Percentiles rank a stretch among this genome's conserved stretches.
Conservation (phyloP, 2,797 vertebrate genomes). For the Sebastes trivittatus region DNA sequence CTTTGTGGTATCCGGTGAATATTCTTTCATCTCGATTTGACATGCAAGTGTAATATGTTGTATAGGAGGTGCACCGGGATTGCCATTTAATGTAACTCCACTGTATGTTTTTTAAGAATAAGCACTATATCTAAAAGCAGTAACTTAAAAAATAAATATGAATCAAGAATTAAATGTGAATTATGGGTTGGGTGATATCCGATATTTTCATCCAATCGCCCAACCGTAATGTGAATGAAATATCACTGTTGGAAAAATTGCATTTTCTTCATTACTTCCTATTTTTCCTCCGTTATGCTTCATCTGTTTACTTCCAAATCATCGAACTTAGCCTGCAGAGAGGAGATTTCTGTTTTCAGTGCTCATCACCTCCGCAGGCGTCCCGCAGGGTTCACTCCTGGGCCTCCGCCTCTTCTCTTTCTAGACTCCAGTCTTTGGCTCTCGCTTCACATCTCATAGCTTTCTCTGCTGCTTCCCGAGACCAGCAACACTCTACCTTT, state of each 20-base stretch:
- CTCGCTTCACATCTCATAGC: conserved; percentile 11
- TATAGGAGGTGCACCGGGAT: background rate
- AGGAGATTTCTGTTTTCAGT: background rate
- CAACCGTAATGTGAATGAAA: background rate
- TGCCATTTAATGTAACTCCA: background rate
- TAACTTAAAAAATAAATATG: background rate
- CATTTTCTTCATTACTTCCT: background rate
- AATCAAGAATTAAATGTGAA: background rate
- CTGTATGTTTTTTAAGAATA: background rate
- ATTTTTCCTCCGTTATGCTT: background rate
- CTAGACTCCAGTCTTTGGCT: conserved; percentile 4
- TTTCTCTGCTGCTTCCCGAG: conserved; percentile 18
- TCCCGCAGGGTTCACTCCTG: conserved; percentile 36
- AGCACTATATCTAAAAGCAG: background rate
- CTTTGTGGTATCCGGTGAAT: background rate
- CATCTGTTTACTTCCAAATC: background rate
- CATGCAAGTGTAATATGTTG: background rate
- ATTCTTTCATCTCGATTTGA: background rate
- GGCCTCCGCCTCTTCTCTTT: background rate
- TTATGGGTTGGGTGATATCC: too few species aligned
- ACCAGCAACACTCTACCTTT: conserved; percentile 15
- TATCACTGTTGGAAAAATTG: background rate
- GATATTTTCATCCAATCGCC: too few species aligned
- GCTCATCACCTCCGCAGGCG: background rate
- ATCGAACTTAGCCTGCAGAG: background rate